phyloP scores from a whole-genome alignment of 1,140 invertebrate species.

The Centruroides sculpturatus region DNA sequence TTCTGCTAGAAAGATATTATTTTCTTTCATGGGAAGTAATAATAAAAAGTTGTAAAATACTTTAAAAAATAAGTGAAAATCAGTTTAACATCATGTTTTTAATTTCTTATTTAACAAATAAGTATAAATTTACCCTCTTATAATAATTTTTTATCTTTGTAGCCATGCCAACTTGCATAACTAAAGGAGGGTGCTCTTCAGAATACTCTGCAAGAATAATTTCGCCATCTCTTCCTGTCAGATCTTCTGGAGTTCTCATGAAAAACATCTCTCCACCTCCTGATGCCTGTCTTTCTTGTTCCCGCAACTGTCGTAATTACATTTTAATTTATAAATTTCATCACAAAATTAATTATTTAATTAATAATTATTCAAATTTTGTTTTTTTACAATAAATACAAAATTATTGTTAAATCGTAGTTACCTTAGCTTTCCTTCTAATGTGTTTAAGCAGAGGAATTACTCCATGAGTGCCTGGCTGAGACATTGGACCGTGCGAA shows the following conservation, averaged over 20 bases:
- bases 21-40: too few species aligned
- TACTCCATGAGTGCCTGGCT: slow-evolving; percentile 54
- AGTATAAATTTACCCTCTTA: slow-evolving; percentile 43
- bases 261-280: slow-evolving; percentile 98
- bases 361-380: too few species aligned
- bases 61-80: too few species aligned
- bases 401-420: neutral
- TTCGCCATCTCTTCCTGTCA: slow-evolving; percentile 89
- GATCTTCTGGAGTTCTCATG: slow-evolving; percentile 90
- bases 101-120: slow-evolving; percentile 1
- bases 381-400: too few species aligned
- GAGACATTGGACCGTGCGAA: slow-evolving; percentile 60
- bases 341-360: too few species aligned
- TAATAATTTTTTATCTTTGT: slow-evolving; percentile 99
- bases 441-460: slow-evolving; percentile 78
- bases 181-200: slow-evolving; percentile 92
- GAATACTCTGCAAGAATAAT: slow-evolving; percentile 88
- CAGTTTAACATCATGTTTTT: too few species aligned
- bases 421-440: slow-evolving; percentile 64
- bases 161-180: slow-evolving; percentile 97
- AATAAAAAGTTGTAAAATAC: too few species aligned
- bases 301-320: slow-evolving; percentile 50
- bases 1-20: too few species aligned
- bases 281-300: slow-evolving; percentile 79
- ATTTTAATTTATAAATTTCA: too few species aligned